Evolutionary conservation across 2,113 vertebrate species (phyloP).

Genomic region (Noctilio leporinus): DNA sequence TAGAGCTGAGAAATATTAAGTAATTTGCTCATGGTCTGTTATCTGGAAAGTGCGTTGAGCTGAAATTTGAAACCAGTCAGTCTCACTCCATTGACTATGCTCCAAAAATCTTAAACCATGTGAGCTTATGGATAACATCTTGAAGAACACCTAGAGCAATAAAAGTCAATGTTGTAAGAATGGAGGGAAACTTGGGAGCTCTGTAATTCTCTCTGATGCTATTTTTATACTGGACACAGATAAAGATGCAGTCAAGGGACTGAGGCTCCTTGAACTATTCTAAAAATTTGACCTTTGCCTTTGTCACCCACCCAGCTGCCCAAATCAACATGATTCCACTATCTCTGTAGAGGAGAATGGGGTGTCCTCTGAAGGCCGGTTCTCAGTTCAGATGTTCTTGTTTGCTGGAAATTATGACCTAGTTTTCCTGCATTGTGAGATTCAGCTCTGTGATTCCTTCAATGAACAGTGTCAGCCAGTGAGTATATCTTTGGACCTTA

Average conservation of each 20-base stretch:
- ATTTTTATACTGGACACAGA: neutral
- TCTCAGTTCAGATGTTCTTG: conserved; percentile 71
- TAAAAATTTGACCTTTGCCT: neutral
- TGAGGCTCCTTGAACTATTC: neutral
- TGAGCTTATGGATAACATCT: neutral
- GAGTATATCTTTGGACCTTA: conserved; percentile 5
- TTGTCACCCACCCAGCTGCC: conserved; percentile 37
- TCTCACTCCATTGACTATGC: neutral
- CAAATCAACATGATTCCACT: conserved; percentile 55
- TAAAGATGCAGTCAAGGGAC: neutral
- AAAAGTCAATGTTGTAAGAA: neutral
- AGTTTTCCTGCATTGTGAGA: conserved; percentile 69
- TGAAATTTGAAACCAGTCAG: neutral
- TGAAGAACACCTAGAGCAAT: neutral
- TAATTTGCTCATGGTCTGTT: neutral
- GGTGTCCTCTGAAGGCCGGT: conserved; percentile 46
- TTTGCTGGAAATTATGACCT: conserved; percentile 67
- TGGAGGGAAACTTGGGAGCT: neutral
- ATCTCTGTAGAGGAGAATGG: conserved; percentile 63
- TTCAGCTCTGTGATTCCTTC: conserved; percentile 55
- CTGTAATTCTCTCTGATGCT: neutral
- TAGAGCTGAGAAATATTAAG: neutral
- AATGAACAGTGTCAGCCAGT: conserved; percentile 58
- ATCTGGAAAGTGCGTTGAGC: neutral
- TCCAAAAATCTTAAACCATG: neutral